Base-by-base conservation (phyloP, 2,888 invertebrate genomes). In the Nyleta sp. region DNA sequence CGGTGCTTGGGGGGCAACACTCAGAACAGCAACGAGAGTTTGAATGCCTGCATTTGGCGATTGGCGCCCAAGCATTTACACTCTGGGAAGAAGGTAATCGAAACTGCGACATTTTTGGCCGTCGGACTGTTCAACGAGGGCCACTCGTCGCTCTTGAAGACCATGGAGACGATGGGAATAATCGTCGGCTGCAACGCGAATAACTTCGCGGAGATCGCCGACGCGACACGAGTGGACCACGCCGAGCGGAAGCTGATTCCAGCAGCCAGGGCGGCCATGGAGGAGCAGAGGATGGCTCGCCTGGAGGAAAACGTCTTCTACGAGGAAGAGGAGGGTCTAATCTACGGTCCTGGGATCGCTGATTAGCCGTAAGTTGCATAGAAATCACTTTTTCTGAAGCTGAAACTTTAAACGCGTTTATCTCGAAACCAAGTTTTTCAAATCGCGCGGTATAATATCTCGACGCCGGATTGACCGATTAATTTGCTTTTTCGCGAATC, bases 101-200 rank as follows among this genome's bases (percentile, higher is more conserved):
- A 62, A 46, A 62, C 48, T 22, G 62, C 62, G 13, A 35, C 62
- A 10, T 22, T 20, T 38, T 13, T 48, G 5, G 62, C 35, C 33
- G 7, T 22, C 5, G 22, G 35, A 10, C 18, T 20, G 1, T 62
- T 62, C 35, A 62, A 62, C 13, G 48, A 48, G 8, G 62, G 35
- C 13, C 3, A 33, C 3, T 40, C 11, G 8, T 5, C 17, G 40
- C 4, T 24, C 3, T 7, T 24, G 24, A 24, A 24, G 38, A 38
- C 38, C 38, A 44, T 44, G 44, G 11, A 4, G 10, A 44, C 44
- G 6, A 44, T 44, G 44, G 44, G 44, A 3, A 44, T 44, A 8
- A 15, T 7, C 17, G 11, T 44, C 20, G 44, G 44, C 5, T 18
- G 3, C 17, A 18, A 44, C 20, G 17, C 44, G 44, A 15, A 17